phyloP scores from a whole-genome alignment of 2,888 invertebrate genomes.

The Lasioglossum zephyrum region DNA sequence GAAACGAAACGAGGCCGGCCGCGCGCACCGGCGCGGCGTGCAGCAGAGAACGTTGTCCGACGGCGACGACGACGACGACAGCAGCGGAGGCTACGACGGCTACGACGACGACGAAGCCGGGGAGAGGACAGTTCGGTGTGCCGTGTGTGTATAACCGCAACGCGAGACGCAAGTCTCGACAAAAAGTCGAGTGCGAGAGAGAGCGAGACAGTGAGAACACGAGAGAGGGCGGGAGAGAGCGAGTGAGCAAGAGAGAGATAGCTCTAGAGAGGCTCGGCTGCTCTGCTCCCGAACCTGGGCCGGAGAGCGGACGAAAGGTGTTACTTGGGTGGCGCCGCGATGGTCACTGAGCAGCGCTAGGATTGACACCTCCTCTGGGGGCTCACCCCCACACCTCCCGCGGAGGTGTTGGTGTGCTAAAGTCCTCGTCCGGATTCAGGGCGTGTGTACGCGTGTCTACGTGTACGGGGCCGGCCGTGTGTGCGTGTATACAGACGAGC shows the following conservation, averaged over 20 bases:
- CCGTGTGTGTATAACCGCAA: slow-evolving; percentile 34
- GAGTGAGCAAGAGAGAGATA: slow-evolving; percentile 36
- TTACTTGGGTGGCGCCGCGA: slow-evolving; percentile 85
- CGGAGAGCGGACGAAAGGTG: slow-evolving; percentile 83
- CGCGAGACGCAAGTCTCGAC: slow-evolving; percentile 35
- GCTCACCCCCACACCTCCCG: slow-evolving; percentile 83
- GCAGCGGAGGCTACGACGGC: background rate
- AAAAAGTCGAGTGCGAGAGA: slow-evolving; percentile 36
- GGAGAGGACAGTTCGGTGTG: slow-evolving; percentile 33
- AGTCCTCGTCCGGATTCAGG: slow-evolving; percentile 79
- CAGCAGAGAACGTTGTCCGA: slow-evolving; percentile 30
- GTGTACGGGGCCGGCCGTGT: slow-evolving; percentile 59
- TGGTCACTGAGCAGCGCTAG: slow-evolving; percentile 85
- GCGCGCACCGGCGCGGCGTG: slow-evolving; percentile 10
- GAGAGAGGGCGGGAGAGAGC: slow-evolving; percentile 17
- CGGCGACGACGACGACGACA: slow-evolving; percentile 21
- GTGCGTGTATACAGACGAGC: slow-evolving; percentile 68
- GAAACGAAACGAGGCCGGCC: slow-evolving; percentile 5
- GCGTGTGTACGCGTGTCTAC: slow-evolving; percentile 67
- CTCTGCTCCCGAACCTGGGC: slow-evolving; percentile 46
- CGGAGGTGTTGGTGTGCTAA: slow-evolving; percentile 83
- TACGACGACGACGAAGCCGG: slow-evolving; percentile 25
- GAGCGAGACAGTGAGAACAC: background rate
- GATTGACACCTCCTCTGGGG: slow-evolving; percentile 84
- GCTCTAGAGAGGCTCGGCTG: slow-evolving; percentile 37